Evolutionary conservation across 1,140 invertebrate species (phyloP).

Genomic region (Aleiodes sp.): DNA sequence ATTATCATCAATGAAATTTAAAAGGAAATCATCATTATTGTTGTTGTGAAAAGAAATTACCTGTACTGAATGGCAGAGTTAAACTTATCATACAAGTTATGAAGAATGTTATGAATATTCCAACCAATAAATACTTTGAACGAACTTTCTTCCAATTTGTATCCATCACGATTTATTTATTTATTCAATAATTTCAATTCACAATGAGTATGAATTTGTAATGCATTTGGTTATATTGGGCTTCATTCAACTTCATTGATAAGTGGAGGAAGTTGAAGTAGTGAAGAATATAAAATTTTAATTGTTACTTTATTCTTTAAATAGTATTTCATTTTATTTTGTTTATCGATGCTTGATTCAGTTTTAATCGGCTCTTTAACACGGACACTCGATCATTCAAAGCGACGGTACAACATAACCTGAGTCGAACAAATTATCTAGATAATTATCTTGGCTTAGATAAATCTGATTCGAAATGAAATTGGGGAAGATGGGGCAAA

Average conservation of each 20-base stretch:
- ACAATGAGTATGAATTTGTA: not conserved
- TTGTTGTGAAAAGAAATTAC: conserved; percentile 47
- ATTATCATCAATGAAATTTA: conserved; percentile 25
- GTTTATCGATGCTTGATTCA: not conserved
- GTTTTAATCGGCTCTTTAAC: not conserved
- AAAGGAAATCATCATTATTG: not conserved
- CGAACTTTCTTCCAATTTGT: conserved; percentile 49
- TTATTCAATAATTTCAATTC: conserved; percentile 15
- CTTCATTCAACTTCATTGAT: not conserved
- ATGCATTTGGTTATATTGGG: not conserved
- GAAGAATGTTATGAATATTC: conserved; percentile 58
- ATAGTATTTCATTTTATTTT: not conserved
- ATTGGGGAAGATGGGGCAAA: too few relatives aligned
- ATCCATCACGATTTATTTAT: conserved; percentile 44
- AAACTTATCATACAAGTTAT: conserved; percentile 60
- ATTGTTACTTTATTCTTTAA: not conserved
- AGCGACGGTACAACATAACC: not conserved
- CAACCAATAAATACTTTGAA: conserved; percentile 57
- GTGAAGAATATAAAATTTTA: not conserved
- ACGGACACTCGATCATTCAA: not conserved
- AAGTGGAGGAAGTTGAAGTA: not conserved
- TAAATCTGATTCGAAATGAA: too few relatives aligned
- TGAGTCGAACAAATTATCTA: not conserved
- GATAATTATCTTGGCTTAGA: too few relatives aligned
- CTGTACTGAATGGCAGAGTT: conserved; percentile 55